A percentile compares a stretch with the other conserved stretches of the same genome.
Evolutionary conservation across 2,113 vertebrate genomes (phyloP).

Genomic region (Donacobius atricapilla): DNA sequence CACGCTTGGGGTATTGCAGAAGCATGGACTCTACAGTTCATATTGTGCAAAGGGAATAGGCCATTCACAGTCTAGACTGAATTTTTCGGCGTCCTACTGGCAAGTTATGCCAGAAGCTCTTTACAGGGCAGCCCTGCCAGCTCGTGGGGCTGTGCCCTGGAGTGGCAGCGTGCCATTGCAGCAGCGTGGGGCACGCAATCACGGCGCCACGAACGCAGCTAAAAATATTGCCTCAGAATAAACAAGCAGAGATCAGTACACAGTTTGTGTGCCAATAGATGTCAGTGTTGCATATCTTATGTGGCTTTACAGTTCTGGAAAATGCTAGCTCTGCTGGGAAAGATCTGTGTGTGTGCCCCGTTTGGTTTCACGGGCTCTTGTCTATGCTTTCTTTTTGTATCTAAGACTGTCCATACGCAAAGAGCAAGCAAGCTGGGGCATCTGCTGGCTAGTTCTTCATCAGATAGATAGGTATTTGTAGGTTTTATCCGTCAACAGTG

Average conservation of each 20-base stretch:
- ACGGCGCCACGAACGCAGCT: accelerated
- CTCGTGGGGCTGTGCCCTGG: no score
- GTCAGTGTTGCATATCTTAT: constrained; percentile 57
- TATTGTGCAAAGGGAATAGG: neutral
- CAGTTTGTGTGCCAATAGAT: constrained; percentile 38
- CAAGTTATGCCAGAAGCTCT: neutral
- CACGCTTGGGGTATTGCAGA: neutral
- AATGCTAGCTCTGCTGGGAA: neutral
- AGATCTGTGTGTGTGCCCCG: neutral
- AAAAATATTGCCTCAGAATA: neutral
- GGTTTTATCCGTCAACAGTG: neutral
- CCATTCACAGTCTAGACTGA: neutral
- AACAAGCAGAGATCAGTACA: neutral
- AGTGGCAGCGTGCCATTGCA: accelerated
- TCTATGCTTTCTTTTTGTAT: neutral
- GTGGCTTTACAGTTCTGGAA: neutral
- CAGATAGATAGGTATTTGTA: neutral
- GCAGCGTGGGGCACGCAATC: accelerated
- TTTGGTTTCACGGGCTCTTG: neutral
- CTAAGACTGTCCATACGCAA: neutral
- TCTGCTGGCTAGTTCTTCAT: neutral
- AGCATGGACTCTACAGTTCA: neutral
- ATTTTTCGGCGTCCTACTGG: neutral
- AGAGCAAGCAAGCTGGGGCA: neutral
- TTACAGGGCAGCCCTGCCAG: neutral